Evolutionary conservation across 2,797 vertebrate species (phyloP).

Genomic region (Gadopsis bispinosus): DNA sequence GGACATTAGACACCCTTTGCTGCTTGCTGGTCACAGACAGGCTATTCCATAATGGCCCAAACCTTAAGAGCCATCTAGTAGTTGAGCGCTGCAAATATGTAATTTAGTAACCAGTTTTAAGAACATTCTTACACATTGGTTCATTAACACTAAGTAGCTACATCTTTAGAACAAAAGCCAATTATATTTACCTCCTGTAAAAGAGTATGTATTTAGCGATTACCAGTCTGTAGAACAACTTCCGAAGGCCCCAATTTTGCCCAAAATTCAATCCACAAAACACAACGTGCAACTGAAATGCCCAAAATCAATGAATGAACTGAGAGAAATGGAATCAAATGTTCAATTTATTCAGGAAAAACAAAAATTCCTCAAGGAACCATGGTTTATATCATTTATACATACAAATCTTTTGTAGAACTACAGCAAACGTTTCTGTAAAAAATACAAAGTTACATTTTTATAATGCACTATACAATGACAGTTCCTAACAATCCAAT

Average conservation of each 20-base stretch:
- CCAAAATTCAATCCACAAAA: too few relatives aligned
- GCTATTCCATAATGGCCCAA: too few relatives aligned
- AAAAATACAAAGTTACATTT: constrained; percentile 77
- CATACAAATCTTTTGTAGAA: constrained; percentile 74
- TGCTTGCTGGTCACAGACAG: neutral
- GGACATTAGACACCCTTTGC: neutral
- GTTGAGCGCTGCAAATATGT: neutral
- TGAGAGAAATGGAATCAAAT: constrained; percentile 44
- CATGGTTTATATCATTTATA: constrained; percentile 60
- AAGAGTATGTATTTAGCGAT: neutral
- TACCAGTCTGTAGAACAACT: neutral
- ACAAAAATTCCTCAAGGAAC: constrained; percentile 60
- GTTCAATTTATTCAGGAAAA: constrained; percentile 71
- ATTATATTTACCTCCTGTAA: neutral
- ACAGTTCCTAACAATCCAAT: constrained; percentile 40
- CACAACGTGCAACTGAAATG: neutral
- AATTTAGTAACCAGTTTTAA: neutral
- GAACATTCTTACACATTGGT: neutral
- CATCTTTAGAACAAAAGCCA: neutral
- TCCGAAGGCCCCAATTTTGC: neutral
- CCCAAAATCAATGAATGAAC: neutral
- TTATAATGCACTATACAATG: constrained; percentile 65
- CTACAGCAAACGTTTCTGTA: constrained; percentile 76
- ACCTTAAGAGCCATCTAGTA: too few relatives aligned
- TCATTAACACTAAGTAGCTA: neutral